A percentile compares a stretch with the other conserved stretches of the same genome.
These are phyloP conservation scores for Rhogogaster chlorosoma DNA, from an alignment of 2,888 invertebrate genomes.

Conservation along the genomic window DNA sequence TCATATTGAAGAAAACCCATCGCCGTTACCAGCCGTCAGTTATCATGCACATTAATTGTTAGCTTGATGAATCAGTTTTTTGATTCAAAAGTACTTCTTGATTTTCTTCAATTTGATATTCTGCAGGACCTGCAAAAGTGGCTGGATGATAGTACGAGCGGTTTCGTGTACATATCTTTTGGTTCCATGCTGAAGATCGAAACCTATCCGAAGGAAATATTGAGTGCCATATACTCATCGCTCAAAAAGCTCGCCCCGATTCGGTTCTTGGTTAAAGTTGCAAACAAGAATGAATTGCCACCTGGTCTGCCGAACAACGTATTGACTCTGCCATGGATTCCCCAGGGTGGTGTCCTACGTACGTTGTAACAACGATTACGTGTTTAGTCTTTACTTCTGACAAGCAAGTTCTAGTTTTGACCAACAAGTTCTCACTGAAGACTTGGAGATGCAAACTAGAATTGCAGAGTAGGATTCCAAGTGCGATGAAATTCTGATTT, in stretches of 20 bases:
- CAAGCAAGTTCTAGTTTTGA: background rate
- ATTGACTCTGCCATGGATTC: slow-evolving; percentile 62
- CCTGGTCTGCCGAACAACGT: slow-evolving; percentile 66
- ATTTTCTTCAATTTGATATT: no score
- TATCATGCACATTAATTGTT: no score
- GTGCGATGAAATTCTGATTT: background rate
- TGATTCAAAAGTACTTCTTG: no score
- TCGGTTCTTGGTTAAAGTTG: slow-evolving; percentile 65
- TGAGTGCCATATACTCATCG: slow-evolving; percentile 59
- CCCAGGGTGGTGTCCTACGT: slow-evolving; percentile 67
- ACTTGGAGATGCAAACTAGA: background rate
- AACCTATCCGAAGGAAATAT: slow-evolving; percentile 61
- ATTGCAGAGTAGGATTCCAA: background rate
- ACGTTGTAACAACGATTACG: slow-evolving; percentile 49
- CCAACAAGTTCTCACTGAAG: background rate
- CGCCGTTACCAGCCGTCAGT: slow-evolving; percentile 57
- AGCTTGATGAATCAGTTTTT: no score
- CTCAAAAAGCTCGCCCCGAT: slow-evolving; percentile 65
- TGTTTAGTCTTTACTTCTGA: background rate
- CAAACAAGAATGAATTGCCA: slow-evolving; percentile 57
- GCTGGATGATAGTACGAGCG: slow-evolving; percentile 15
- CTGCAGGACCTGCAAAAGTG: slow-evolving; percentile 66
- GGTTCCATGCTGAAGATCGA: slow-evolving; percentile 67
- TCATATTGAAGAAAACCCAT: slow-evolving; percentile 75
- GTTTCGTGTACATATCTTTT: slow-evolving; percentile 55